Percentiles rank a stretch among this genome's conserved stretches.
Evolutionary conservation across 2,888 invertebrate genomes (phyloP).

Genomic region (Cheilosia vulpina): DNA sequence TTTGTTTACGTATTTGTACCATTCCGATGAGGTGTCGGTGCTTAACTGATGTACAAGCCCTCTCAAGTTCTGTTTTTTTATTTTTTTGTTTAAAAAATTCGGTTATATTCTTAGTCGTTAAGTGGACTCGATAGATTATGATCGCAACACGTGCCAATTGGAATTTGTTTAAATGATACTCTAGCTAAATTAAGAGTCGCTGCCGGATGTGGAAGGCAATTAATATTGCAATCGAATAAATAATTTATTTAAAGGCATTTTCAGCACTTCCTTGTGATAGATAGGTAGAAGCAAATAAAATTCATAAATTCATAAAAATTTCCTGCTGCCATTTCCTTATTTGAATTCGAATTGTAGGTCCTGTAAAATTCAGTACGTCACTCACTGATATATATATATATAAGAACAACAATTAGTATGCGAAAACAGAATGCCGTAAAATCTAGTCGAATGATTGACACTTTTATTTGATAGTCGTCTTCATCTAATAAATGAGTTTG

Average conservation of each 20-base stretch:
- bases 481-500: conserved; percentile 33
- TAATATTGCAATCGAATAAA: conserved; percentile 44
- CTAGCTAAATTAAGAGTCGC: conserved; percentile 40
- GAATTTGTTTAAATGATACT: conserved; percentile 46
- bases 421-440: conserved; percentile 13
- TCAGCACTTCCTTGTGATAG: conserved; percentile 17
- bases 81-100: not conserved
- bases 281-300: not conserved
- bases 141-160: conserved; percentile 66
- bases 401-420: not conserved
- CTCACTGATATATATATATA: too few relatives aligned
- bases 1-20: conserved; percentile 34
- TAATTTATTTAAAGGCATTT: conserved; percentile 30
- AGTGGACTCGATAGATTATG: conserved; percentile 35
- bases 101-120: conserved; percentile 55
- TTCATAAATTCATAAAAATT: too few relatives aligned
- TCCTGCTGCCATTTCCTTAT: too few relatives aligned
- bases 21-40: conserved; percentile 48
- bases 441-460: conserved; percentile 16
- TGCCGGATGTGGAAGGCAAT: conserved; percentile 42
- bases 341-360: too few relatives aligned
- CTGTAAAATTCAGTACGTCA: too few relatives aligned
- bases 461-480: conserved; percentile 18
- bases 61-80: not conserved
- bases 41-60: conserved; percentile 10